Evolutionary conservation across 2,797 vertebrate genomes (phyloP).

Genomic region (Neopelma chrysocephalum): DNA sequence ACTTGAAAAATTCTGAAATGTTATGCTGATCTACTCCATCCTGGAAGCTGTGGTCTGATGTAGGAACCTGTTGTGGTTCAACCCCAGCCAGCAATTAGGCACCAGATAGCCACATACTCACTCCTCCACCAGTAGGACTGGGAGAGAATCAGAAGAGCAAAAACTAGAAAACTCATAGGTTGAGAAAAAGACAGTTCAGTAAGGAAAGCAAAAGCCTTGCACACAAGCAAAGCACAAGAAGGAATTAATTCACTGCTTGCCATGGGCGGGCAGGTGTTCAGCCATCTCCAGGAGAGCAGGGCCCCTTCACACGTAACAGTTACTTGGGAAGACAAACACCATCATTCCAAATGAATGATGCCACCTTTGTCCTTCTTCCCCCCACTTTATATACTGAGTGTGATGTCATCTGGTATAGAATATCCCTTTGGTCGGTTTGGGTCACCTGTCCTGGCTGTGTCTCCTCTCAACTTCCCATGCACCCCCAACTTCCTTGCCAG

Average conservation of each 20-base stretch:
- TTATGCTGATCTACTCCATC: neutral
- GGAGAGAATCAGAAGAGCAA: neutral
- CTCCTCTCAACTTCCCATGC: neutral
- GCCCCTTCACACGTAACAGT: accelerated
- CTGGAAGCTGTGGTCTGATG: neutral
- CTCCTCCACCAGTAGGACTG: accelerated
- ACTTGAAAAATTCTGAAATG: neutral
- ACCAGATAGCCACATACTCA: accelerated
- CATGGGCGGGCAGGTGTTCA: neutral
- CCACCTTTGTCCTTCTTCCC: neutral
- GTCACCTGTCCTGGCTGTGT: neutral
- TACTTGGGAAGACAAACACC: neutral
- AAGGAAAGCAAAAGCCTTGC: neutral
- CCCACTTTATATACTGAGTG: neutral
- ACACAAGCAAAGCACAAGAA: neutral
- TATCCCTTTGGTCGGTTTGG: neutral
- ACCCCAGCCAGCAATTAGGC: neutral
- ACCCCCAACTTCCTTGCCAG: neutral
- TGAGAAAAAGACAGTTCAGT: neutral
- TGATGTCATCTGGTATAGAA: neutral
- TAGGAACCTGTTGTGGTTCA: neutral
- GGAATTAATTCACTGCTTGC: neutral
- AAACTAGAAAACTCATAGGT: accelerated
- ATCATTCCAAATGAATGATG: neutral
- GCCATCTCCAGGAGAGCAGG: neutral